phyloP scores from a whole-genome alignment of 2,113 vertebrate genomes.

The Tenrec ecaudatus region DNA sequence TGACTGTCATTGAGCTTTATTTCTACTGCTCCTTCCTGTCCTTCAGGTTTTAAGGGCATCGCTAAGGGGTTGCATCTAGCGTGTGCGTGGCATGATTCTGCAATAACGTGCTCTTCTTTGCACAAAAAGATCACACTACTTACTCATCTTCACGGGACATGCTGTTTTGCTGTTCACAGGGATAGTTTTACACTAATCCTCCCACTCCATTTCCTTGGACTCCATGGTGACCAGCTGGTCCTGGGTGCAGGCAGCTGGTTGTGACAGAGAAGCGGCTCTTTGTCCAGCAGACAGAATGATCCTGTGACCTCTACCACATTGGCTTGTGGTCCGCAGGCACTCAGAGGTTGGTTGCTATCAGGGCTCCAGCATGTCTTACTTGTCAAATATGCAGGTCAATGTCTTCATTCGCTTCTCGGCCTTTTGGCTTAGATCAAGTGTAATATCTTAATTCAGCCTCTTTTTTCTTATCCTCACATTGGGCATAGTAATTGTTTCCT shows the following conservation, averaged over 20 bases:
- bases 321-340: not conserved
- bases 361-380: not conserved
- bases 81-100: not conserved
- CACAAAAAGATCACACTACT: not conserved
- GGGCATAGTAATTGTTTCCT: not conserved
- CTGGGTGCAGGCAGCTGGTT: slow-evolving; percentile 41
- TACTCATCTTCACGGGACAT: slow-evolving; percentile 1
- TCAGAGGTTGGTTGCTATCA: not conserved
- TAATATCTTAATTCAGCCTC: not conserved
- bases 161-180: slow-evolving; percentile 37
- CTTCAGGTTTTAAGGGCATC: slow-evolving; percentile 69
- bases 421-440: too few species aligned
- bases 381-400: not conserved
- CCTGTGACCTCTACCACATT: slow-evolving; percentile 2
- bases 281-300: not conserved
- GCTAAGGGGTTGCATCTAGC: not conserved
- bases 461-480: slow-evolving; percentile 6
- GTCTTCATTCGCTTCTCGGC: not conserved
- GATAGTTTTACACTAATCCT: slow-evolving; percentile 64
- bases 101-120: slow-evolving; percentile 13
- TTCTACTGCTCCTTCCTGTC: slow-evolving; percentile 55
- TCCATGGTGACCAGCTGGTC: slow-evolving; percentile 54
- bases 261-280: not conserved
- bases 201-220: slow-evolving; percentile 30
- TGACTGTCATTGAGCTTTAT: slow-evolving; percentile 53